A percentile compares a stretch with the other conserved stretches of the same genome.
These are phyloP conservation scores for Zaprionus vittiger DNA, from an alignment of 1,140 invertebrate genomes.

Conservation along the genomic window DNA sequence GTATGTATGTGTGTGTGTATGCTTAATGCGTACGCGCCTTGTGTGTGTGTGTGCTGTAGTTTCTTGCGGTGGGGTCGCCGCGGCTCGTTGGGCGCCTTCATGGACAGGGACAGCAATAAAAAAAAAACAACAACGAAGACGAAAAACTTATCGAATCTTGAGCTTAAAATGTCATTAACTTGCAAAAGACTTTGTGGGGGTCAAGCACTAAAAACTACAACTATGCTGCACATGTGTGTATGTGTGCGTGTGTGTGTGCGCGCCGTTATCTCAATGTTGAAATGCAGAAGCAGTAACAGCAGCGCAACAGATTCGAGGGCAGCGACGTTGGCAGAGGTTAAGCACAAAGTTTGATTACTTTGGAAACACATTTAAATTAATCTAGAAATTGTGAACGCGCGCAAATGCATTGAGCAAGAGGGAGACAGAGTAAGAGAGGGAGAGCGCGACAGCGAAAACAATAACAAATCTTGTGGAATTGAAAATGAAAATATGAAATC, in stretches of 20 bases:
- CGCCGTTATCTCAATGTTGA: constrained; percentile 30
- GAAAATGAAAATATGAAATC: constrained; percentile 13
- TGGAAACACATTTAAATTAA: constrained; percentile 45
- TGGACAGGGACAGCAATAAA: constrained; percentile 19
- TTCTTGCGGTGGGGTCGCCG: constrained; percentile 52
- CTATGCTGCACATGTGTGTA: constrained; percentile 2
- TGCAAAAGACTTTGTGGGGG: constrained; percentile 45
- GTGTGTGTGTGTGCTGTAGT: constrained; percentile 35
- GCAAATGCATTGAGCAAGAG: constrained; percentile 30
- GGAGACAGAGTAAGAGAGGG: not conserved
- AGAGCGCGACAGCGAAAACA: not conserved
- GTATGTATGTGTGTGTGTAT: constrained; percentile 23
- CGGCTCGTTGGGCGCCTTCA: constrained; percentile 47
- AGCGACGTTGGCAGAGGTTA: constrained; percentile 31
- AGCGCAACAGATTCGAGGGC: not conserved
- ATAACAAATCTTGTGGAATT: not conserved
- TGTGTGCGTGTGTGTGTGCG: not conserved
- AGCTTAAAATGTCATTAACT: constrained; percentile 47
- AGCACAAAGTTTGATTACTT: constrained; percentile 45
- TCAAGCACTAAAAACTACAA: constrained; percentile 25
- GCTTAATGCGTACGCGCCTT: constrained; percentile 9
- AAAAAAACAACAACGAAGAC: not conserved
- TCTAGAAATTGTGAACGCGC: constrained; percentile 1
- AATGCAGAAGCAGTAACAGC: constrained; percentile 19
- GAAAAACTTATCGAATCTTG: constrained; percentile 39